A percentile compares a stretch with the other conserved stretches of the same genome.
Evolutionary conservation across 2,797 vertebrate genomes (phyloP).

Genomic region (Hephaestus fuliginosus): DNA sequence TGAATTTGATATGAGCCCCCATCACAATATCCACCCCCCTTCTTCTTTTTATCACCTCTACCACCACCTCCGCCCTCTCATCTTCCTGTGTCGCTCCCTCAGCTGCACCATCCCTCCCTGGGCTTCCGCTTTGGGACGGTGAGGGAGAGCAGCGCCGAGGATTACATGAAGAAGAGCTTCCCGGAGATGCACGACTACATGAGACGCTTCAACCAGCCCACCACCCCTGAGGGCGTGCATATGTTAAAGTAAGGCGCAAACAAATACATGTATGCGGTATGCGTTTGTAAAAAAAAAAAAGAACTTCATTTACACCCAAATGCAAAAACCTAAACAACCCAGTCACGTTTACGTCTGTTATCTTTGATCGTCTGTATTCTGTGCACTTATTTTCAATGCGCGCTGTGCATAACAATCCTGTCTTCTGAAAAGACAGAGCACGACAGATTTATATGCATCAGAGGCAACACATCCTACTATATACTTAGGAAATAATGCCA

Average conservation of each 20-base stretch:
- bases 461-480: background rate
- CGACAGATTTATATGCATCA: slow-evolving; percentile 8
- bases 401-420: slow-evolving; percentile 29
- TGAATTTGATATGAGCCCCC: slow-evolving; percentile 46
- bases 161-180: slow-evolving; percentile 98
- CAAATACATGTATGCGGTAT: slow-evolving; percentile 10
- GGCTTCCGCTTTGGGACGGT: slow-evolving; percentile 96
- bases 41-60: slow-evolving; percentile 6
- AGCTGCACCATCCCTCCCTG: slow-evolving; percentile 95
- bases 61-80: slow-evolving; percentile 74
- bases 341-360: slow-evolving; percentile 31
- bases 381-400: slow-evolving; percentile 18
- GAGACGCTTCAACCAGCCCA: slow-evolving; percentile 92
- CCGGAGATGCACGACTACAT: slow-evolving; percentile 96
- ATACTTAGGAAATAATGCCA: background rate
- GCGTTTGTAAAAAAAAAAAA: background rate
- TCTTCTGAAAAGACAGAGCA: slow-evolving; percentile 21
- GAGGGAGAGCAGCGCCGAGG: slow-evolving; percentile 96
- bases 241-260: slow-evolving; percentile 91
- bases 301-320: slow-evolving; percentile 3
- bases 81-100: slow-evolving; percentile 77
- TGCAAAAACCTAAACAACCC: slow-evolving; percentile 6
- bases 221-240: slow-evolving; percentile 91
- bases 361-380: slow-evolving; percentile 39
- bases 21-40: slow-evolving; percentile 23